phyloP scores from a whole-genome alignment of 2,888 invertebrate species.

The Diarsia mendica region DNA sequence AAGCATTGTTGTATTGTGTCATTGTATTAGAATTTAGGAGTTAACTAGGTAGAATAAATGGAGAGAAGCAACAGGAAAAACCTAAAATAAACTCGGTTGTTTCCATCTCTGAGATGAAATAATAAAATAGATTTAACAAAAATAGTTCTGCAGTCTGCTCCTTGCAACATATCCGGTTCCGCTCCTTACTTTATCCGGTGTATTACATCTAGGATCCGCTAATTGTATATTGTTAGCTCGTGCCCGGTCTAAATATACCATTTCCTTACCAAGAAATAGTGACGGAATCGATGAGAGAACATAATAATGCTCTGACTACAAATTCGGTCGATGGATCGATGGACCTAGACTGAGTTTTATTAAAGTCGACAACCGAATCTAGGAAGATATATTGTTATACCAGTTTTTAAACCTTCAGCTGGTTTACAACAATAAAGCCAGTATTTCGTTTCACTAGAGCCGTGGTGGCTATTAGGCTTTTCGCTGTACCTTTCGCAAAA shows the following conservation, averaged over 20 bases:
- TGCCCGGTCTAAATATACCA: conserved; percentile 9
- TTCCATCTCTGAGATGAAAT: background rate
- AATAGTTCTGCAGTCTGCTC: background rate
- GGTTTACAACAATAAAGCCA: background rate
- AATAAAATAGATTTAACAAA: background rate
- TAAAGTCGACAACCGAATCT: background rate
- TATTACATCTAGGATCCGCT: background rate
- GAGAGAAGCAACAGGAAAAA: too few species aligned
- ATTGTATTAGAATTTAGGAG: too few species aligned
- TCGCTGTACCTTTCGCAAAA: background rate
- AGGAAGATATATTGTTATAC: background rate
- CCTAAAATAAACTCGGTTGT: too few species aligned
- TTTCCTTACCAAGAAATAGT: background rate
- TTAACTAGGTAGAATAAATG: too few species aligned
- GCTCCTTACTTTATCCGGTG: background rate
- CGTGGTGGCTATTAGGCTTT: background rate
- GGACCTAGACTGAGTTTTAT: background rate
- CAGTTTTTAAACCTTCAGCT: too few species aligned
- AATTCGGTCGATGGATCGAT: background rate
- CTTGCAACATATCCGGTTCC: background rate
- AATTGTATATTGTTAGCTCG: background rate
- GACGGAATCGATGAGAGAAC: background rate
- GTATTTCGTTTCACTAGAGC: background rate
- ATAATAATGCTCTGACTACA: background rate
- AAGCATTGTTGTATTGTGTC: too few species aligned